Conservation (phyloP, 2,113 vertebrate genomes). For the Pelusios castaneus region DNA sequence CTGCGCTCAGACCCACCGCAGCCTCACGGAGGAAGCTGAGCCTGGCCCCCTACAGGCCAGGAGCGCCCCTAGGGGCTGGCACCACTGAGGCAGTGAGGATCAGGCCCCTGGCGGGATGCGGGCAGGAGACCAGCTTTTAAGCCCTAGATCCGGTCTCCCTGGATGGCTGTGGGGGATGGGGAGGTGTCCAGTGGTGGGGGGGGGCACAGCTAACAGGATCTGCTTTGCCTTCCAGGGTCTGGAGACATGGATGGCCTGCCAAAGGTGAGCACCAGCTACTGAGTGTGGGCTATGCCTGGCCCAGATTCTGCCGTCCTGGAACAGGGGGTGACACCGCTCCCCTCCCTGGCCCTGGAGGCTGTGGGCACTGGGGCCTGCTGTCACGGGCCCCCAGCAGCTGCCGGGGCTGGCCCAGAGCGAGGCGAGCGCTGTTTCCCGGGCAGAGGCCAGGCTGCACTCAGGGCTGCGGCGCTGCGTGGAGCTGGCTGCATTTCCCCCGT, state of each 20-base stretch:
- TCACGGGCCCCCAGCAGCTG: neutral
- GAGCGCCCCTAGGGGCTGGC: too few relatives aligned
- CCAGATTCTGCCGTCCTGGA: neutral
- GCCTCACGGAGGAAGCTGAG: neutral
- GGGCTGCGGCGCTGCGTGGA: neutral
- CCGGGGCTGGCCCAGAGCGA: too few relatives aligned
- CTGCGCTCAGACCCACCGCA: too few relatives aligned
- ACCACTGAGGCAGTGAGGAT: neutral
- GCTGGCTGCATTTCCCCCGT: neutral
- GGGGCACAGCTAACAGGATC: neutral
- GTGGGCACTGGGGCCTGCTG: neutral
- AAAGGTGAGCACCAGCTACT: constrained; percentile 85
- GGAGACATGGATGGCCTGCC: constrained; percentile 94
- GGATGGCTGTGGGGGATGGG: neutral
- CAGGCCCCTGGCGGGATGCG: too few relatives aligned
- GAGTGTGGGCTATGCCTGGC: too few relatives aligned
- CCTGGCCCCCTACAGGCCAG: neutral
- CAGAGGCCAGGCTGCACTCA: too few relatives aligned
- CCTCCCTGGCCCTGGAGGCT: too few relatives aligned
- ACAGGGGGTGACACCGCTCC: neutral
- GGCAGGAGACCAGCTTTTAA: too few relatives aligned
- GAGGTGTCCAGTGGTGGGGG: neutral
- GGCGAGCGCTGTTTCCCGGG: too few relatives aligned
- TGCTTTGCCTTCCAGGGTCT: constrained; percentile 79
- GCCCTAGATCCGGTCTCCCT: neutral